Base-by-base conservation (phyloP, 1,140 invertebrate genomes). In the Cardiocondyla obscurior region DNA sequence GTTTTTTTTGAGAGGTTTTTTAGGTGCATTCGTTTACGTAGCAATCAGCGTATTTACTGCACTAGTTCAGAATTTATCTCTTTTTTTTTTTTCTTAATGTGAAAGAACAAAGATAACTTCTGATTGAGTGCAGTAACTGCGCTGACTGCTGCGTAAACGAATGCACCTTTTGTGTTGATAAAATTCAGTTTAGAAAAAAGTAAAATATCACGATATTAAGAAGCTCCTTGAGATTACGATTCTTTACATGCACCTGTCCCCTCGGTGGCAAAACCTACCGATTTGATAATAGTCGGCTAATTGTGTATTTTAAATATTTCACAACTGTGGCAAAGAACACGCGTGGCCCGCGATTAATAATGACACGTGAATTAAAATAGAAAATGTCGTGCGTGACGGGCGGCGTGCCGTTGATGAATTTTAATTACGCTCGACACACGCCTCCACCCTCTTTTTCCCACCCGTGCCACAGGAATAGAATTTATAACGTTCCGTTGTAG, bases 391-490 rank as follows among this genome's bases (percentile, higher is more conserved):
- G 46, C 44, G 46, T 67, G 73, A 76, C 58, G 46, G 28, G 33
- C 44, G 22, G 73, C 60, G 30, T 77, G 46, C 46, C 46, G 60
- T 77, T 77, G 74, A 67, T 77, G 60, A 67, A 77, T 67, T 79
- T 79, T 67, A 79, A 79, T 79, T 67, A 79, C 74, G 3, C 25
- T 6, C 46, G 44, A 77, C 74, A 39, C 25, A 86, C 83, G 67
- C 64, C 67, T 79, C 28, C n/a, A n/a, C n/a, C n/a, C n/a, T n/a
- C n/a, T n/a, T n/a, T n/a, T n/a, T n/a, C n/a, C n/a, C n/a, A n/a
- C 73, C 36, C 44, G 25, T 22, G 42, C n/a, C 65, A 16, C 44
- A 42, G 36, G 16, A 83, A 70, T 72, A 51, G 72, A 79, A 76
- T 58, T 70, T 69, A 83, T 77, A 85, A 77, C 60, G 62, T 73